Evolutionary conservation across 2,888 invertebrate species (phyloP), one percentile per base, ranked within the genome.

Genomic region (Pristionchus mayeri): DNA sequence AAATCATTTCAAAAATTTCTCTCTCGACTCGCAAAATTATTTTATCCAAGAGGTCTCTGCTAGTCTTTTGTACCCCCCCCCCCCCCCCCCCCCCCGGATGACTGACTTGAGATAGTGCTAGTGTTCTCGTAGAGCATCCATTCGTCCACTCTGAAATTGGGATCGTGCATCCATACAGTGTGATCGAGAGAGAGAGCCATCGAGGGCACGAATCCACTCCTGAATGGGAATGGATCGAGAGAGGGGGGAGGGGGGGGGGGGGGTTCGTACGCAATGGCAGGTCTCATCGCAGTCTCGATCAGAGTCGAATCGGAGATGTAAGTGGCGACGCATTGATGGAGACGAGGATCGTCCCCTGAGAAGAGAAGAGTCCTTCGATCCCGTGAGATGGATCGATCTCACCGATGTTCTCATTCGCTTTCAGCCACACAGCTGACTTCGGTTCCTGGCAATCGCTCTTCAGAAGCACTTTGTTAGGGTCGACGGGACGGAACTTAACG

Each of bases 81-180:
- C 40, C 2, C 21, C 11, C 2, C 21, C 71, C 0, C 21, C 0
- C 7, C 21, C 13, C n/a, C n/a, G n/a, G n/a, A n/a, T n/a, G n/a
- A 88, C 90, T 86, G 85, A 93, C 93, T 91, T 85, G 93, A 92
- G n/a, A 93, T 90, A 16, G 93, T 93, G 85, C 92, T 92, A 84
- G 93, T 93, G 40, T 92, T 91, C 88, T 94, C 93, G 88, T 93
- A 94, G 84, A 94, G 90, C 92, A 94, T 91, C 94, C 94, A 94
- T 82, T 94, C 93, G 87, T 94, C 93, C 7, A 93, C 93, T 48
- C 92, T 88, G 88, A 94, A 93, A 48, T 90, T 82, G 67, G 91
- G 90, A 11, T 92, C 91, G 89, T 94, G 94, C 89, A 94, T 94
- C 94, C 94, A 94, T 86, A 94, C 92, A 48, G 93, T 92, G 87